phyloP scores from a whole-genome alignment of 2,113 vertebrate genomes.

The Engystomops pustulosus region DNA sequence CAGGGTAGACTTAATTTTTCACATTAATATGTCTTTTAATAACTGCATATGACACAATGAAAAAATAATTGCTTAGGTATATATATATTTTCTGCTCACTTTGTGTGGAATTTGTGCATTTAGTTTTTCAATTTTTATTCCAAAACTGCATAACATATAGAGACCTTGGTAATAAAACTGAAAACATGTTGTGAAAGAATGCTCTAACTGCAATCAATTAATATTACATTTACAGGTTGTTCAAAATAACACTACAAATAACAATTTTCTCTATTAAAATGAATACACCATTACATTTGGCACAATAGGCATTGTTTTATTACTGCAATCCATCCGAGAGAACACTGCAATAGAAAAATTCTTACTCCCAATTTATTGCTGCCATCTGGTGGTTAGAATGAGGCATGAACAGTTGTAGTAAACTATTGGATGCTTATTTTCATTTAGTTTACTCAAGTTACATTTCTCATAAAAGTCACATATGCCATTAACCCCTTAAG shows the following conservation, averaged over 20 bases:
- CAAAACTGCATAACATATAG: background rate
- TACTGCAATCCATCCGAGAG: background rate
- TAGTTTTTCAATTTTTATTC: background rate
- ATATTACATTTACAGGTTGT: background rate
- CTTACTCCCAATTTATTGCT: background rate
- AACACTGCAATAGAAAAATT: background rate
- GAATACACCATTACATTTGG: background rate
- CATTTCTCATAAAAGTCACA: background rate
- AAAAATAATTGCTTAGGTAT: no score
- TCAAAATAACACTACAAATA: background rate
- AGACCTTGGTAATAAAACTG: background rate
- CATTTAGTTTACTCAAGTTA: background rate
- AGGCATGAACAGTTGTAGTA: background rate
- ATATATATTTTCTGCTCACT: background rate
- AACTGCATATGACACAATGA: no score
- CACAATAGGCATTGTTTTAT: background rate
- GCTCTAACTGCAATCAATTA: background rate
- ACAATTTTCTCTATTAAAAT: background rate
- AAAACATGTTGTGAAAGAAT: background rate
- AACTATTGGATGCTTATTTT: background rate
- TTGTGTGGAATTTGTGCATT: background rate
- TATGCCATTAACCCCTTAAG: background rate
- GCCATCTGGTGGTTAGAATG: conserved; percentile 16
- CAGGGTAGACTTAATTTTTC: no score
- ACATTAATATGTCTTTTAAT: no score